Evolutionary conservation across 1,140 invertebrate species (phyloP), one percentile per base, ranked within the genome.

Genomic region (Bombus pascuorum): DNA sequence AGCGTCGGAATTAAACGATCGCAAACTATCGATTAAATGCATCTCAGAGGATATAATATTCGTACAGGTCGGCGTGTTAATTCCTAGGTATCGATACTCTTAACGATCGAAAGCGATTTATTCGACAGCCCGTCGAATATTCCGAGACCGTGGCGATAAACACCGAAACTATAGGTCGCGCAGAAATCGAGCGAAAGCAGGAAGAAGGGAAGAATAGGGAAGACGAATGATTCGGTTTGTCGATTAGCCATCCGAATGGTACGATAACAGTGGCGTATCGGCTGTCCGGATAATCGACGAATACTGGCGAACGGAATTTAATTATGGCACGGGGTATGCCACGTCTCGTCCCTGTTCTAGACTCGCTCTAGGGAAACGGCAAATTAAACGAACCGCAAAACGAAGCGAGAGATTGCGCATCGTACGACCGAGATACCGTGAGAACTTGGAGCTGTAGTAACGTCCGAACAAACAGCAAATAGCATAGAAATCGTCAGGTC

Each of bases 241-340:
- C 6, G 42, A 80, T 70, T 80, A 39, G 32, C 66, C 6, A 37
- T 25, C 25, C 32, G 66, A 70, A 53, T 4, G 15, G 32, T 12
- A 25, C 44, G 65, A 80, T 70, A 37, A 37, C 32, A 47, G 25
- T 79, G 65, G 77, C 77, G 77, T 79, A 79, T 79, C 77, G 77
- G 10, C 77, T 79, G 65, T 79, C 65, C 34, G 37, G 22, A 79
- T 68, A 79, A 79, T 79, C 65, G 77, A 47, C 39, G 65, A 66
- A 32, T 47, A 62, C 42, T 79, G 28, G 79, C 18, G 47, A 81
- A 39, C 25, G 78, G 78, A 80, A 80, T 80, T 80, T 80, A 80
- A 80, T 80, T 80, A 80, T 44, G 44, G 65, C 32, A 1, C 12
- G 22, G 5, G 9, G 65, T 70, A 32, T 37, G 42, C n/a, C 77